Evolutionary conservation across 2,113 vertebrate genomes (phyloP).

Genomic region (Plotosus lineatus): DNA sequence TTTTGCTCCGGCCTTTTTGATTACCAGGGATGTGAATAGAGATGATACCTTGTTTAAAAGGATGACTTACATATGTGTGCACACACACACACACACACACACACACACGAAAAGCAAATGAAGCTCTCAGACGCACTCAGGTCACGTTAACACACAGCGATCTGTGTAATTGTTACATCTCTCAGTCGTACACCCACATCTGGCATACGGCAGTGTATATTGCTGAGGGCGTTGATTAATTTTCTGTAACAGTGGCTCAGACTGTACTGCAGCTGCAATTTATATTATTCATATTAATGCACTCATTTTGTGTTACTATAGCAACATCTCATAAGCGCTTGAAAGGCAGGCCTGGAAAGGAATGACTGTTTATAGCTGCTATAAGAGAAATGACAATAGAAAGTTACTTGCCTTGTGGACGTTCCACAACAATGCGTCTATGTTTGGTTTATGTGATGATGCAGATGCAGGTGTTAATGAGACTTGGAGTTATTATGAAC

Average conservation of each 20-base stretch:
- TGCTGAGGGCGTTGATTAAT: not conserved
- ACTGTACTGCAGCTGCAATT: not conserved
- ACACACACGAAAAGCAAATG: constrained; percentile 57
- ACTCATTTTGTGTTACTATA: not conserved
- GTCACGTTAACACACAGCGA: not conserved
- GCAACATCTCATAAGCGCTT: not conserved
- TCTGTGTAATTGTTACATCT: not conserved
- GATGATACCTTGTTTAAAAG: not conserved
- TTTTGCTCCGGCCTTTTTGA: not conserved
- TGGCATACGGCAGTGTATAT: not conserved
- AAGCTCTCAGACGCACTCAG: constrained; percentile 2
- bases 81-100: not conserved
- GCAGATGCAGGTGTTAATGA: no score
- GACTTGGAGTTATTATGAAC: no score
- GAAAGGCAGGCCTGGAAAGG: no score
- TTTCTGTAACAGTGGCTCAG: not conserved
- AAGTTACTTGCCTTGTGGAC: no score
- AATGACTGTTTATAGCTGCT: no score
- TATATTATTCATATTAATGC: not conserved
- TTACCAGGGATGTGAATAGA: constrained; percentile 9
- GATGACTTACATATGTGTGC: not conserved
- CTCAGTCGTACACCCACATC: not conserved
- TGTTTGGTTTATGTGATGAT: no score
- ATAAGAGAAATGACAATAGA: no score
- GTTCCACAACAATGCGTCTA: no score